Base-by-base conservation (phyloP, 92 coral and sea anemone genomes). In the Parazoanthus swiftii region DNA sequence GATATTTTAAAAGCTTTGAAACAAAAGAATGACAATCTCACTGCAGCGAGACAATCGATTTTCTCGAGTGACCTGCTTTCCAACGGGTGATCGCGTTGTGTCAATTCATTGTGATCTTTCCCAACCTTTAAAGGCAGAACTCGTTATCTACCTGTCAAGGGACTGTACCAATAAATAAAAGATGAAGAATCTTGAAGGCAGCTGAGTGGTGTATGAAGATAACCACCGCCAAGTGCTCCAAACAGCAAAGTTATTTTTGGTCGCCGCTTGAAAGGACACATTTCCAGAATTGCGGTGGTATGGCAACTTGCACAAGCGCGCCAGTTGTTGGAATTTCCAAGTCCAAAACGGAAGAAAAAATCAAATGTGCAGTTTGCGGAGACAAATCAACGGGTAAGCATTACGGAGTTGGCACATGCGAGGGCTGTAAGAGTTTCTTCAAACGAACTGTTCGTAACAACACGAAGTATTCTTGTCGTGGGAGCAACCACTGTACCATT, bases 351-450 rank as follows among this genome's bases (percentile, higher is more conserved):
- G 95, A 95, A 37, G 98, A 95, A 48, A 95, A 91, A 58, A 82
- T 91, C 13, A 93, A 91, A 73, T 95, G 98, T 38, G 98, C 98
- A 7, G 98, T 95, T 23, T 95, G 98, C 39, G 94, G 98, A 4
- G 98, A 95, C 48, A 95, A 90, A 79, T 95, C 98, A 8, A 95
- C 98, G 2, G 98, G 98, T 6, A 95, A 93, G 56, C 98, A 95
- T 66, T 95, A 95, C 44, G 98, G 98, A 11, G 98, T 95, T 23
- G 92, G 93, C 86, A 95, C 98, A 74, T 95, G 98, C 80, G 98
- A 95, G 82, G 98, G 98, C 0, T 95, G 98, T 63, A 95, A 95
- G 36, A 95, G 98, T 43, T 95, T 95, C 93, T 95, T 95, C 83
- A 95, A 95, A 66, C 92, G 98, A 58, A 95, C 98, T 7, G 98